These are phyloP conservation scores for Agapornis canus DNA, from an alignment of 2,797 vertebrate genomes.

Conservation along the genomic window DNA sequence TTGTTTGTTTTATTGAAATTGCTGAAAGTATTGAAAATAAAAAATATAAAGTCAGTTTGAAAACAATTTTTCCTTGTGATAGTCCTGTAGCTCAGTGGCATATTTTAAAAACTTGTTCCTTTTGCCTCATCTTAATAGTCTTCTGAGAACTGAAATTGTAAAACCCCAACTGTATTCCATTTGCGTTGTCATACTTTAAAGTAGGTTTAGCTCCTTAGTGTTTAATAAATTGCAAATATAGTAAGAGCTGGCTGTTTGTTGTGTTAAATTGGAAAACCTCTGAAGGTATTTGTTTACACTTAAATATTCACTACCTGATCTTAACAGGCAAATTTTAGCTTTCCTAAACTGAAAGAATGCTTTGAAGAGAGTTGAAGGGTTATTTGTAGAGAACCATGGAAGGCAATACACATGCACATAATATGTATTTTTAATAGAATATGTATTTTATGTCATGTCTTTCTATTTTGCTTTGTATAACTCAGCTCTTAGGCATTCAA, in stretches of 20 bases:
- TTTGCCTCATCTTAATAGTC: neutral
- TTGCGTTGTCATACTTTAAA: neutral
- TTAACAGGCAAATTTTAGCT: neutral
- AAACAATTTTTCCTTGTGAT: neutral
- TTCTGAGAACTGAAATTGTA: neutral
- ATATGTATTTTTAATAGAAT: neutral
- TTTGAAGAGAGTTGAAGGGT: neutral
- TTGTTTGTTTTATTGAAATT: neutral
- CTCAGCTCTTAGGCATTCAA: neutral
- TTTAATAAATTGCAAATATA: neutral
- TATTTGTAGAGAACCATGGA: neutral
- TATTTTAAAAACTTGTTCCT: neutral
- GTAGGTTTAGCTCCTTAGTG: neutral
- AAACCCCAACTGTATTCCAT: neutral
- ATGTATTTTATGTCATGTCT: neutral
- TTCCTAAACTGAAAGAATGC: neutral
- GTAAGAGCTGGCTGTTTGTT: neutral
- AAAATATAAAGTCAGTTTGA: neutral
- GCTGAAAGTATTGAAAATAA: neutral
- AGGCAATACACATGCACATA: neutral
- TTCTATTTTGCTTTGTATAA: slow-evolving; percentile 3
- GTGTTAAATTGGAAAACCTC: slow-evolving; percentile 14
- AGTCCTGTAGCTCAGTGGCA: neutral
- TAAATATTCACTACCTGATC: neutral
- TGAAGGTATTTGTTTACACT: slow-evolving; percentile 22